phyloP scores from a whole-genome alignment of 2,113 vertebrate genomes.

The Microcebus lehilahytsara region DNA sequence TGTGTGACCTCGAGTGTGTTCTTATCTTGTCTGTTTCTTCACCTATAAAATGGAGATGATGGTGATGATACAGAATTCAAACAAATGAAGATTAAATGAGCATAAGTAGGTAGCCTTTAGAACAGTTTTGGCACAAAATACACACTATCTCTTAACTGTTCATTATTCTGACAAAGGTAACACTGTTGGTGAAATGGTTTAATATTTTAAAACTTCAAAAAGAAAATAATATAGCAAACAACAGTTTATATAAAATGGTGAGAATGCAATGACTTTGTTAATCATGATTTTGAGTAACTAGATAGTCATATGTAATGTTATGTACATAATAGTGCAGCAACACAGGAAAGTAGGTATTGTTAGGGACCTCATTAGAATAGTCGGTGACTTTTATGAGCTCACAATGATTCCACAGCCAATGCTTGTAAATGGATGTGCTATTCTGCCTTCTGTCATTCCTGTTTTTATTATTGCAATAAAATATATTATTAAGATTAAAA shows the following conservation, averaged over 20 bases:
- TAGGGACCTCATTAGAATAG: neutral
- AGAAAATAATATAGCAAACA: neutral
- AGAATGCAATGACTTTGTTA: neutral
- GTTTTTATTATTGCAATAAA: neutral
- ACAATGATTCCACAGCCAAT: neutral
- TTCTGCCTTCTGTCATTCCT: neutral
- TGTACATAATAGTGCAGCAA: neutral
- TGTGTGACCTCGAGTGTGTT: neutral
- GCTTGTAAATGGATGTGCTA: neutral
- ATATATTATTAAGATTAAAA: neutral
- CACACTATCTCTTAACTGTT: neutral
- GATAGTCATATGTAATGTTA: neutral
- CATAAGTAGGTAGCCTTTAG: neutral
- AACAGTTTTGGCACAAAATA: neutral
- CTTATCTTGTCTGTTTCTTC: neutral
- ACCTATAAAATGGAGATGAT: neutral
- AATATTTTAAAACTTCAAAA: neutral
- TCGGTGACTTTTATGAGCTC: neutral
- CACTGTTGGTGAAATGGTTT: neutral
- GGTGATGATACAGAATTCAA: no score
- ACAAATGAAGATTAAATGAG: neutral
- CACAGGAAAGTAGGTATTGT: neutral
- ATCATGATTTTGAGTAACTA: neutral
- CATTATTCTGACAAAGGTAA: neutral
- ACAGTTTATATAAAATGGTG: neutral